Conservation (phyloP, 2,797 vertebrate species). For the Rallus crepitans region DNA sequence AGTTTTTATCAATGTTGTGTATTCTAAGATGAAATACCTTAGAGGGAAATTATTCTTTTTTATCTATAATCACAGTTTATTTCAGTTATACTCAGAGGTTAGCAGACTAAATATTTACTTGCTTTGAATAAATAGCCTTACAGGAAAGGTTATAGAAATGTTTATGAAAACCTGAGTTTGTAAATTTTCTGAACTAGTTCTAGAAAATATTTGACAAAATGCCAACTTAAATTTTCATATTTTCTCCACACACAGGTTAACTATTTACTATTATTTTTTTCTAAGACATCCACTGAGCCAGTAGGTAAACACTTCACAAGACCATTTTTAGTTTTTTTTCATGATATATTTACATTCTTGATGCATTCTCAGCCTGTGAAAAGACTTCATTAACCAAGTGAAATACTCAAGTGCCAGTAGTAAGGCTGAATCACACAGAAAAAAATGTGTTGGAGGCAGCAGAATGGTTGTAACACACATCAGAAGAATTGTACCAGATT, state of each 20-base stretch:
- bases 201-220: neutral
- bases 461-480: neutral
- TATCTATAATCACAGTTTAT: neutral
- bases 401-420: neutral
- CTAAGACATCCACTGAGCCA: neutral
- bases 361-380: neutral
- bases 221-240: neutral
- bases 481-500: neutral
- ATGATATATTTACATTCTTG: neutral
- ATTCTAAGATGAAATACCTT: neutral
- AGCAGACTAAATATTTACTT: neutral
- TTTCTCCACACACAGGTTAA: neutral
- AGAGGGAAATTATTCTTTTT: neutral
- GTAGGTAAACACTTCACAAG: neutral
- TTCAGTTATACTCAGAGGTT: neutral
- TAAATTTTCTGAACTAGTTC: slow-evolving; percentile 14
- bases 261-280: neutral
- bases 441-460: neutral
- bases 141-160: slow-evolving; percentile 12
- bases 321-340: neutral
- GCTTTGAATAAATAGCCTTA: neutral
- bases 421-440: neutral
- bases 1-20: neutral
- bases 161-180: neutral
- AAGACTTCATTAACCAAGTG: neutral